Percentiles rank a stretch among this genome's conserved stretches.
Conservation (phyloP, 2,797 vertebrate genomes). For the Acanthiza pusilla region DNA sequence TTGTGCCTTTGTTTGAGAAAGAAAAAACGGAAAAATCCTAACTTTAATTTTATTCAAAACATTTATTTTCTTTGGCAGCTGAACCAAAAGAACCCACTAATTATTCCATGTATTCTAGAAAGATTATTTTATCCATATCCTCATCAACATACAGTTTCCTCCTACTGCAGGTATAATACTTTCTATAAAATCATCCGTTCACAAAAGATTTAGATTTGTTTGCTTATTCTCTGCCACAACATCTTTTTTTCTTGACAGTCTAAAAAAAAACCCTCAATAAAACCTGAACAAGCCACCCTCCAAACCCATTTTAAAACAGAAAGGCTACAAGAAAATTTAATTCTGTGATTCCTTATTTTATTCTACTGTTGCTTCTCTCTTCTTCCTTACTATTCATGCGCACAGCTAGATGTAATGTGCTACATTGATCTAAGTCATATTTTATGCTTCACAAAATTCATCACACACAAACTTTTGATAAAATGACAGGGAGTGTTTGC, state of each 20-base stretch:
- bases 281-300: background rate
- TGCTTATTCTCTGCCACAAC: background rate
- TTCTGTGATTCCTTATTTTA: background rate
- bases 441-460: background rate
- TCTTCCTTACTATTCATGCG: background rate
- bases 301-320: background rate
- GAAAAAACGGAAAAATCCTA: conserved; percentile 8
- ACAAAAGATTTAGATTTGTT: background rate
- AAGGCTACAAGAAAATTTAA: background rate
- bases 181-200: background rate
- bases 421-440: background rate
- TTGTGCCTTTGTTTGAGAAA: background rate
- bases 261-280: background rate
- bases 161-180: background rate
- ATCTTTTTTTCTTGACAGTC: background rate
- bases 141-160: background rate
- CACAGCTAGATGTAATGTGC: background rate
- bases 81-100: background rate
- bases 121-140: background rate
- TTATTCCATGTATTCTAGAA: background rate
- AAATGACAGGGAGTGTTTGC: background rate
- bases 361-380: background rate
- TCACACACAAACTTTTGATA: background rate
- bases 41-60: conserved; percentile 5
- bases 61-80: conserved; percentile 27